These are phyloP conservation scores for Diadophis punctatus DNA, from an alignment of 2,113 vertebrate genomes.

Conservation along the genomic window DNA sequence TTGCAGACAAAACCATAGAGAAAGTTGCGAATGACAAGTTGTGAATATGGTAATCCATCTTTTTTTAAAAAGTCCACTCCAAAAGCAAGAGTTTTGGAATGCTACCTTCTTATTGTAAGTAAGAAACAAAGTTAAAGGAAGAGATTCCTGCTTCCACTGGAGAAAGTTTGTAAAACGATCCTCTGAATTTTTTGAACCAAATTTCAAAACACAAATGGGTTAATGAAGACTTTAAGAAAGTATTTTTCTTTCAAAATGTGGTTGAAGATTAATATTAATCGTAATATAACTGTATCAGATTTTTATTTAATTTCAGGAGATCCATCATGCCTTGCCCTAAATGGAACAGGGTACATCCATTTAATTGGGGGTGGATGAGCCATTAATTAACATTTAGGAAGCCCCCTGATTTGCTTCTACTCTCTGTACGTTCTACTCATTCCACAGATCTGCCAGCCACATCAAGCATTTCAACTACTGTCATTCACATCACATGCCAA, in stretches of 20 bases:
- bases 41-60: not conserved
- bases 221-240: not conserved
- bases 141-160: not conserved
- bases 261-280: not conserved
- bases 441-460: not conserved
- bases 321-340: not conserved
- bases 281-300: not conserved
- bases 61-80: not conserved
- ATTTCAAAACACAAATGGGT: not conserved
- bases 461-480: constrained; percentile 9
- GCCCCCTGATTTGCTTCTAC: not conserved
- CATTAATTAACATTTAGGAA: not conserved
- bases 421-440: not conserved
- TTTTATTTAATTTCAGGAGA: not conserved
- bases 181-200: not conserved
- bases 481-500: constrained; percentile 26
- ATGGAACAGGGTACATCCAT: not conserved
- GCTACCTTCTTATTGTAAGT: not conserved
- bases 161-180: not conserved
- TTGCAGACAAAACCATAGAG: not conserved
- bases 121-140: not conserved
- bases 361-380: not conserved
- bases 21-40: not conserved
- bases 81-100: not conserved
- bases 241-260: not conserved